Base-by-base conservation (phyloP, 2,113 vertebrate species). In the Trematocara macrostoma region DNA sequence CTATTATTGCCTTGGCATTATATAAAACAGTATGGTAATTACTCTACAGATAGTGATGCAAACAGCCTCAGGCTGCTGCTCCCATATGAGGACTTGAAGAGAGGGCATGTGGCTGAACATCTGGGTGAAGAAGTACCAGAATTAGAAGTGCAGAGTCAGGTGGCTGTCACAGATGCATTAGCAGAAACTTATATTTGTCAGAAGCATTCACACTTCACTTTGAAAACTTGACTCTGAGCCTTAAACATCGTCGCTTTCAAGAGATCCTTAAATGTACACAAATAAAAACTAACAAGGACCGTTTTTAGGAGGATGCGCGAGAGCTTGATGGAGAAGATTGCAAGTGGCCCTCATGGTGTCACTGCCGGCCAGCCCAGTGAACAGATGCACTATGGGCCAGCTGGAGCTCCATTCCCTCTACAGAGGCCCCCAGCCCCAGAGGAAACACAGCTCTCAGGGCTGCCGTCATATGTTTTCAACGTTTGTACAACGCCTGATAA, bases 1-100 rank as follows among this genome's bases (percentile, higher is more conserved):
- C 97, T 96, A 96, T 98, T 98, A 99, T 99, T 99, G 98, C 97
- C 97, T 97, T 97, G 97, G 97, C 97, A 97, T 98, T 99, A 98
- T 98, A 99, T 98, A 98, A 99, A 99, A 98, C 97, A 97, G 98
- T 98, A 97, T 97, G 97, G 97, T 99, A 99, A 99, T 99, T 99
- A 99, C 97, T 97, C 97, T 96, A 95, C 96, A 97, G 97, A 98
- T 98, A 97, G 96, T 96, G 98, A 97, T 97, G 97, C 97, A 99
- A 98, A 99, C 98, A 98, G 97, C 98, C 98, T 92, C 91, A 94
- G 97, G 98, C 97, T 96, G 96, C 92, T 94, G 95, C 95, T 97
- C 95, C 96, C 94, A 96, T 93, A 93, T 95, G 95, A 96, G 95
- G 95, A 96, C 96, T 92, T 94, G 94, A 94, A 95, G 92, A 69